Evolutionary conservation across 1,140 invertebrate species (phyloP).

Genomic region (Palaemon carinicauda): DNA sequence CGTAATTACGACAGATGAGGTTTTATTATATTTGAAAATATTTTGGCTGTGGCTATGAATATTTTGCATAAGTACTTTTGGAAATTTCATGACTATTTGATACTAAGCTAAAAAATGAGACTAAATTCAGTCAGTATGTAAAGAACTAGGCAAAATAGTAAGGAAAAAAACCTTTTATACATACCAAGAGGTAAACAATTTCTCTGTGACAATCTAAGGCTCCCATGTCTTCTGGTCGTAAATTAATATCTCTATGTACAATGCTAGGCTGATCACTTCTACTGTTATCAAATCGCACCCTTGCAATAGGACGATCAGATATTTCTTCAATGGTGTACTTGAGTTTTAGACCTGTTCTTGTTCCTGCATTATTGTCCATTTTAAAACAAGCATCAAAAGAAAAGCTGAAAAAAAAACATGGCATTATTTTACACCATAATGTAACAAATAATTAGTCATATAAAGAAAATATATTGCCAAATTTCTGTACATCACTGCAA

Average conservation of each 20-base stretch:
- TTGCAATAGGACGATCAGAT: slow-evolving; percentile 81
- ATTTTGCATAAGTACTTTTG: too few species aligned
- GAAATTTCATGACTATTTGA: too few species aligned
- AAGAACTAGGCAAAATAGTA: too few species aligned
- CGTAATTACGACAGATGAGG: too few species aligned
- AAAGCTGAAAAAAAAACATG: slow-evolving; percentile 71
- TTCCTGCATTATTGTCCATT: slow-evolving; percentile 74
- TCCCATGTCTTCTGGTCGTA: slow-evolving; percentile 75
- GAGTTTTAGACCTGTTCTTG: slow-evolving; percentile 68
- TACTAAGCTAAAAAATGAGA: too few species aligned
- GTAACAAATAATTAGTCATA: not conserved
- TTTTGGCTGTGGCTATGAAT: too few species aligned
- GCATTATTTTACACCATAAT: not conserved
- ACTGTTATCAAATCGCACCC: slow-evolving; percentile 75
- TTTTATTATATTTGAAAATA: too few species aligned
- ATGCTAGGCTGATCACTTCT: slow-evolving; percentile 65
- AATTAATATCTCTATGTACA: slow-evolving; percentile 63
- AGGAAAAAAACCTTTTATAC: not conserved
- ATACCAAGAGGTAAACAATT: slow-evolving; percentile 61
- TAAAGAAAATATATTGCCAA: too few species aligned
- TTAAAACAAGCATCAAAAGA: slow-evolving; percentile 87
- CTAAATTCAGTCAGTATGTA: too few species aligned
- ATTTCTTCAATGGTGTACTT: slow-evolving; percentile 86
- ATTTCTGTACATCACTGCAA: too few species aligned
- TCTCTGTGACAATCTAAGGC: slow-evolving; percentile 86